Conservation (phyloP, 1,140 invertebrate species). For the Magallana ariakensis region DNA sequence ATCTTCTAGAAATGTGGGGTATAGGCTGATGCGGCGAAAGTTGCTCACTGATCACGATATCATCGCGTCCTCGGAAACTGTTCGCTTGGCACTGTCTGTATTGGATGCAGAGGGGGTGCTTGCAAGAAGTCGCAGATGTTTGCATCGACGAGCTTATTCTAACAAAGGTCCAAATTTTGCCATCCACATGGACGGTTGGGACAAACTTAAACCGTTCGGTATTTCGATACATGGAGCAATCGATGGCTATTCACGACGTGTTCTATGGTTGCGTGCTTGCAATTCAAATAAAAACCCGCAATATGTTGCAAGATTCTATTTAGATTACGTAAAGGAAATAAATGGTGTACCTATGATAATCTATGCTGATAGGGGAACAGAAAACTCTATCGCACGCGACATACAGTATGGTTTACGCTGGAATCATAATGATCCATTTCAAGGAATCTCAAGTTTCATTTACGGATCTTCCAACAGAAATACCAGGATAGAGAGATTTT, state of each 20-base stretch:
- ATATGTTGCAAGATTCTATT: constrained; percentile 35
- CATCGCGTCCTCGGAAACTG: neutral
- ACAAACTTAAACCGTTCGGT: constrained; percentile 47
- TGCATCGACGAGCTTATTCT: neutral
- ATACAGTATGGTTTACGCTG: constrained; percentile 25
- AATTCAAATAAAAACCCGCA: constrained; percentile 45
- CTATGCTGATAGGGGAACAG: constrained; percentile 37
- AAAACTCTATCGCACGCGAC: constrained; percentile 37
- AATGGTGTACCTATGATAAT: constrained; percentile 40
- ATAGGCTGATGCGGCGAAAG: constrained; percentile 21
- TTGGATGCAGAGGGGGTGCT: constrained; percentile 25
- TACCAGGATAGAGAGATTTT: constrained; percentile 42
- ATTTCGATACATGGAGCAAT: constrained; percentile 33
- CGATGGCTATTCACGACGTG: constrained; percentile 43
- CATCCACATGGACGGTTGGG: constrained; percentile 46
- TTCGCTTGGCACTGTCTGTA: neutral
- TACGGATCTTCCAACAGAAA: constrained; percentile 43
- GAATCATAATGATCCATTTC: constrained; percentile 40
- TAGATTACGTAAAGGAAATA: constrained; percentile 37
- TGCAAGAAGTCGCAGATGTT: neutral
- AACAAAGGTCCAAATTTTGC: constrained; percentile 52
- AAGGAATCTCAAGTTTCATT: constrained; percentile 42
- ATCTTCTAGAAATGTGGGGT: constrained; percentile 22
- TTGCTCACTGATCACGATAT: neutral
- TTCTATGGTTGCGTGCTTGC: constrained; percentile 45